A percentile compares a stretch with the other conserved stretches of the same genome.
Conservation (phyloP, 2,797 vertebrate genomes). For the Apogon hyalosoma region DNA sequence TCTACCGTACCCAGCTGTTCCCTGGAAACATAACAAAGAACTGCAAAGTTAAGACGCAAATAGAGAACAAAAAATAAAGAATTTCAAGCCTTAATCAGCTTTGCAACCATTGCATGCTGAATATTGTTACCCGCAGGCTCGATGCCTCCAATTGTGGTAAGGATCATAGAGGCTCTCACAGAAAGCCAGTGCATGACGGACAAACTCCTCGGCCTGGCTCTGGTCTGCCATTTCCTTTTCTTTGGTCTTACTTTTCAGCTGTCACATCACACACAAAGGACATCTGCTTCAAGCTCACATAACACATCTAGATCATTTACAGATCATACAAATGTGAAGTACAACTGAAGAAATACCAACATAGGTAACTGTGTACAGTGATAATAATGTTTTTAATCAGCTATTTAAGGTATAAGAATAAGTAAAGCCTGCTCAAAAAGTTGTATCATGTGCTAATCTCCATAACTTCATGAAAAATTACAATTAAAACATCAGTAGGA, state of each 20-base stretch:
- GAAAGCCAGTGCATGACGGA: constrained; percentile 93
- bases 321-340: too few relatives aligned
- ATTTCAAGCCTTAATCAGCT: constrained; percentile 1
- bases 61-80: neutral
- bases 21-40: constrained; percentile 69
- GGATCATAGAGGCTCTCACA: constrained; percentile 98
- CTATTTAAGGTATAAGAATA: too few relatives aligned
- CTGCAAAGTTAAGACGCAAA: neutral
- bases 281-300: too few relatives aligned
- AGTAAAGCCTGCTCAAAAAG: too few relatives aligned
- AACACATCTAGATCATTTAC: too few relatives aligned
- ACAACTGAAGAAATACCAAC: too few relatives aligned
- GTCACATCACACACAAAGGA: constrained; percentile 17
- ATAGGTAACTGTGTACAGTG: too few relatives aligned
- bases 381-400: too few relatives aligned
- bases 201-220: constrained; percentile 95
- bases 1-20: constrained; percentile 89
- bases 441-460: too few relatives aligned
- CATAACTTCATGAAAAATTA: too few relatives aligned
- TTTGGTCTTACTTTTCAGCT: constrained; percentile 98
- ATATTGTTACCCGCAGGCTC: constrained; percentile 87
- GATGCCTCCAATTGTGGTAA: constrained; percentile 95
- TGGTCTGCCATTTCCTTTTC: constrained; percentile 97
- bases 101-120: neutral
- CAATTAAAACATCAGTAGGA: too few relatives aligned